Conservation (phyloP, 2,113 vertebrate species). For the Regulus satrapa region DNA sequence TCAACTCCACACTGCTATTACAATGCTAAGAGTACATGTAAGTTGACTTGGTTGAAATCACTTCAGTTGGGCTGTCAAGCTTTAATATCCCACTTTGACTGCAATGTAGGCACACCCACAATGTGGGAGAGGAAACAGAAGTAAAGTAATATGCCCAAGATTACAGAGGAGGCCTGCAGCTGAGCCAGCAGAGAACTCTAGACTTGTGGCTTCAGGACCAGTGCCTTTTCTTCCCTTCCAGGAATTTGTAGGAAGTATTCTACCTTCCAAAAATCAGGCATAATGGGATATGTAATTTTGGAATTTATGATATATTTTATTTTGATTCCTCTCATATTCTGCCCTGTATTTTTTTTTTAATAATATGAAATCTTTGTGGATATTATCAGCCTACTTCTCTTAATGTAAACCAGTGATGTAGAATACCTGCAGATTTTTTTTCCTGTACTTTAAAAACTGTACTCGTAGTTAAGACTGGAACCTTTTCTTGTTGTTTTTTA, state of each 20-base stretch:
- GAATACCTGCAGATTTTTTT: not conserved
- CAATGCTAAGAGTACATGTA: not conserved
- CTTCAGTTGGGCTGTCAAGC: not conserved
- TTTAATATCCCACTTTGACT: not conserved
- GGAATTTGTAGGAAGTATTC: not conserved
- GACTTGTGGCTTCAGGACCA: not conserved
- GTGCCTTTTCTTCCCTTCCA: not conserved
- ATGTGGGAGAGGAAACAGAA: slow-evolving; percentile 13
- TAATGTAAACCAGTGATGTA: not conserved
- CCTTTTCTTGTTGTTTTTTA: not conserved
- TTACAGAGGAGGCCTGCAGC: not conserved
- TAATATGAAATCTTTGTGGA: not conserved
- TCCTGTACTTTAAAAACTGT: not conserved
- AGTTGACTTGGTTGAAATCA: not conserved
- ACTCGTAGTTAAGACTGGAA: not conserved
- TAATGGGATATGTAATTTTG: not conserved
- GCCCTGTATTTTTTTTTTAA: not conserved
- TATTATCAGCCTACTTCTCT: not conserved
- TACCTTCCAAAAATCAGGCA: not conserved
- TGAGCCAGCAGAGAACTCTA: not conserved
- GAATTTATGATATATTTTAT: not conserved
- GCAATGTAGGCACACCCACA: slow-evolving; percentile 13
- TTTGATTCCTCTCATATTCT: not conserved
- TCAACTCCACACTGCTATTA: rapidly evolving
- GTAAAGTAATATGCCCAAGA: slow-evolving; percentile 42